Base-by-base conservation (phyloP, 2,797 vertebrate genomes). In the Amblyraja radiata region DNA sequence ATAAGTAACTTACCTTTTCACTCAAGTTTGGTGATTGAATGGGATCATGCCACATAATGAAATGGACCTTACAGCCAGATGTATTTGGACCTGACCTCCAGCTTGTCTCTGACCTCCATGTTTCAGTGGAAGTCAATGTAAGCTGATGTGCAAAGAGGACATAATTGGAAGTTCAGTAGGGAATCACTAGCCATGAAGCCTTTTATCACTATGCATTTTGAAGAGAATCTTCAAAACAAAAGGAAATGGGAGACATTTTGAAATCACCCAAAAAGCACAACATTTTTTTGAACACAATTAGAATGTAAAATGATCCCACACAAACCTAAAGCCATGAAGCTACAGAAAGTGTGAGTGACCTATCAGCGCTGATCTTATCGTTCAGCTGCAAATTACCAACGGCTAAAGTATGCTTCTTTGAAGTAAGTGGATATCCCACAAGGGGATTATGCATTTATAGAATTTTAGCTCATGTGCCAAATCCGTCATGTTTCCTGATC, bases 401-500 rank as follows among this genome's bases (percentile, higher is more conserved):
- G 88, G 93, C 83, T 94, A 93, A 77, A 74, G 39, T 79, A 54
- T 93, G 94, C 83, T 86, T 74, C 79, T 92, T 91, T 93, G 93
- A 93, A 93, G 93, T 93, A 94, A 95, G 93, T 94, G 93, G 94
- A 93, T 94, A 80, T 23, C 93, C 93, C 94, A 94, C 93, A 68
- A 90, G 95, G 95, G 95, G 94, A 93, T 78, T 93, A 39, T 10
- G 71, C 93, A 23, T 80, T 84, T 80, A 93, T 93, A 88, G 84
- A 68, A 68, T 88, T 88, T 65, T 68, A 88, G 84, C n/a, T 88
- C 84, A 88, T 88, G 61, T 88, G 84, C 63, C 84, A 88, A 88
- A 88, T 68, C 36, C 68, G n/a, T 68, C 61, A 13, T 54, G 81
- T 88, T 88, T 88, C 84, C 63, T 68, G 61, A 88, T 63, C 61